Base-by-base conservation (phyloP, 2,797 vertebrate species). In the Danio jaintianensis region DNA sequence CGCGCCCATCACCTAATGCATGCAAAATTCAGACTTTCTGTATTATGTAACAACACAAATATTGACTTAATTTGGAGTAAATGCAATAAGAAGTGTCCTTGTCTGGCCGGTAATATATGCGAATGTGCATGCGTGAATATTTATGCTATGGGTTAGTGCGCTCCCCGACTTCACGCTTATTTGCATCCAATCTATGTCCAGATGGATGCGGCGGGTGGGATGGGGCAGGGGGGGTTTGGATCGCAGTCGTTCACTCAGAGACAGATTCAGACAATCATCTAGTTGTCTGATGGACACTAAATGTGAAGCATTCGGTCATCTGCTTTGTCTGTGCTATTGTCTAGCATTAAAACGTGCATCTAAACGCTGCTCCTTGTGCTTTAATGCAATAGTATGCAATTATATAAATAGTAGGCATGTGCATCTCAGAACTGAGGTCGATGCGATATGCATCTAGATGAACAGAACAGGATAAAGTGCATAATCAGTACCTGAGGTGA, bases 51-150 rank as follows among this genome's bases (percentile, higher is more conserved):
- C 84, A 88, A 82, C 72, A 81, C 79, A 80, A 87, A 83, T 83
- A 77, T 88, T 85, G 80, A 83, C 79, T 88, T 85, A 86, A 84
- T 89, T 87, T 82, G 85, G 85, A 87, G 86, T 84, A 86, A 88
- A 87, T 88, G 83, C 80, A 88, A 86, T 87, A 88, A 82, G 86
- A 85, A 77, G 74, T 81, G 87, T 87, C 86, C 88, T 87, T 89
- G 87, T 86, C 83, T 79, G 86, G 82, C 75, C 52, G 45, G 66
- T 83, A 87, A 87, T 85, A 67, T 81, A 85, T 87, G 86, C 80
- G 47, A 45, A 52, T 48, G 64, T 75, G 83, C 68, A 43, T 67
- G 74, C 40, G 78, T 85, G 81, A 89, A 90, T 90, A 88, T 89
- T 88, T 87, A 88, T 90, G 78, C 70, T 48, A 12, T 66, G 77